Conservation (phyloP, 2,888 invertebrate species). For the Trichogramma evanescens region DNA sequence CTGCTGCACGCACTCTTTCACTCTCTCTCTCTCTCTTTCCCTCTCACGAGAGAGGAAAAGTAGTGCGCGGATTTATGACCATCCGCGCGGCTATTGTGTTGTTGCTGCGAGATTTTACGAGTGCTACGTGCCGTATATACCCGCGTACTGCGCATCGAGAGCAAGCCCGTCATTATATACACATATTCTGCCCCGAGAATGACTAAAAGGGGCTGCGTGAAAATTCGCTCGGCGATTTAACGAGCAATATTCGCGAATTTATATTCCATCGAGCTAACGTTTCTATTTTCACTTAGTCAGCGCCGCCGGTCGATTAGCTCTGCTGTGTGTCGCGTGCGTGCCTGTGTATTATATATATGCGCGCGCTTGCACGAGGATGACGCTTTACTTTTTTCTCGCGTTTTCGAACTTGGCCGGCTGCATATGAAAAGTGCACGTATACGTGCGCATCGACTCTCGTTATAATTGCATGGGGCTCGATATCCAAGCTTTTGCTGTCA, state of each 20-base stretch:
- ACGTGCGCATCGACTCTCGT: too few species aligned
- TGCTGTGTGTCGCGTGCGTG: too few species aligned
- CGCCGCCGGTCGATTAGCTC: too few species aligned
- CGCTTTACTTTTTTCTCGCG: too few species aligned
- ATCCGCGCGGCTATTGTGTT: constrained; percentile 33
- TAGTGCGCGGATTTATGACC: constrained; percentile 21
- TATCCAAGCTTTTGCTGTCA: too few species aligned
- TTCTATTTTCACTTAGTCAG: constrained; percentile 40
- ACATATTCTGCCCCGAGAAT: constrained; percentile 9
- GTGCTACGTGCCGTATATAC: constrained; percentile 30
- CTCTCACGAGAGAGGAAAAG: background rate
- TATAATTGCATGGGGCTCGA: too few species aligned
- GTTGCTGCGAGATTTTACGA: constrained; percentile 40
- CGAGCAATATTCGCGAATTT: constrained; percentile 41
- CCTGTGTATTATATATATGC: too few species aligned
- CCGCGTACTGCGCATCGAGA: constrained; percentile 21
- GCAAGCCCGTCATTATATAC: constrained; percentile 24
- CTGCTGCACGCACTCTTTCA: constrained; percentile 26
- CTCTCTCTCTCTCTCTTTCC: background rate
- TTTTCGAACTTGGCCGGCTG: too few species aligned
- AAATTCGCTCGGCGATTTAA: constrained; percentile 41
- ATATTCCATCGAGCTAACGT: constrained; percentile 42
- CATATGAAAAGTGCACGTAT: too few species aligned
- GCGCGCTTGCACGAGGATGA: too few species aligned
- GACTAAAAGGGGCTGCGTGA: constrained; percentile 19